Evolutionary conservation across 2,797 vertebrate genomes (phyloP).

Genomic region (Hoplostethus mediterraneus): DNA sequence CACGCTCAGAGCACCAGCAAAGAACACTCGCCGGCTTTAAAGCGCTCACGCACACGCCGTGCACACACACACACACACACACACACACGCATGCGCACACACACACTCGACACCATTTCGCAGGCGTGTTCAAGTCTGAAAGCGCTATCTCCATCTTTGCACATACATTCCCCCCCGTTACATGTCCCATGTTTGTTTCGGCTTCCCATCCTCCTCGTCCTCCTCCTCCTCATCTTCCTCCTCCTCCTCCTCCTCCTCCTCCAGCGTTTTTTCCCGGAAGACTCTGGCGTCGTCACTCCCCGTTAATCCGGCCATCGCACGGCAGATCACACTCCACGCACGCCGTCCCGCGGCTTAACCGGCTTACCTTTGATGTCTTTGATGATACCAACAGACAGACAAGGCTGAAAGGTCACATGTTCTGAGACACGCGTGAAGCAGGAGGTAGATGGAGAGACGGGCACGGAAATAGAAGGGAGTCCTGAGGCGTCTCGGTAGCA

Average conservation of each 20-base stretch:
- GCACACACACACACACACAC: not conserved
- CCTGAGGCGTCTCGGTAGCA: too few species aligned
- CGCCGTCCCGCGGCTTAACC: constrained; percentile 17
- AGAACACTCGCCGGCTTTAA: not conserved
- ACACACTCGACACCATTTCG: not conserved
- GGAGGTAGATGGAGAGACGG: not conserved
- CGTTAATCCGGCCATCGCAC: constrained; percentile 33
- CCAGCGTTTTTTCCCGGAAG: constrained; percentile 10
- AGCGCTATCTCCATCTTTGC: too few species aligned
- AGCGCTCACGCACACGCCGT: not conserved
- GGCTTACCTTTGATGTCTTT: constrained; percentile 46
- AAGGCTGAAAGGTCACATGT: constrained; percentile 53
- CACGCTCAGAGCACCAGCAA: constrained; percentile 12
- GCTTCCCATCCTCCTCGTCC: too few species aligned
- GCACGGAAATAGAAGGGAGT: too few species aligned
- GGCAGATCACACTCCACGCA: constrained; percentile 20
- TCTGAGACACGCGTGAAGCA: constrained; percentile 40
- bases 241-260: too few species aligned
- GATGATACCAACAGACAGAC: constrained; percentile 31
- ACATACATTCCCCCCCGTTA: not conserved
- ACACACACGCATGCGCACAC: constrained; percentile 1
- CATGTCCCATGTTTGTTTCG: not conserved
- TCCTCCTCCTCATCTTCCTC: too few species aligned
- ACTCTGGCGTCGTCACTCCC: constrained; percentile 6
- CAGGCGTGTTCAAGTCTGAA: too few species aligned